Conservation (phyloP, 2,888 invertebrate genomes). For the Girardia tigrina region DNA sequence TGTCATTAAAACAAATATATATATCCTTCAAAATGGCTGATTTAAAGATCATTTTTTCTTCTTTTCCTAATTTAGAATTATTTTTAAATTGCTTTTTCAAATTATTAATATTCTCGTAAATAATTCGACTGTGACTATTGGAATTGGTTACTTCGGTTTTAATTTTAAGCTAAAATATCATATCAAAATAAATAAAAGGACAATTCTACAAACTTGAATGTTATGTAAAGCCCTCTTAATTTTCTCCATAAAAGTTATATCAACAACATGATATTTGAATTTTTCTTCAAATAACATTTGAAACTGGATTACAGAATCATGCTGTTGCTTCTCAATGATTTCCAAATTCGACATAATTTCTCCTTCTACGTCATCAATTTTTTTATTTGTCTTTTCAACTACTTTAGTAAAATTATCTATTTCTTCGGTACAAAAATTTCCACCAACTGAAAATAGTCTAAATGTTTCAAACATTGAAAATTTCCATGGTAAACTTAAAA, state of each 20-base stretch:
- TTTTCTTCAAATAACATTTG: slow-evolving; percentile 49
- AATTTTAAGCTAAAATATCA: slow-evolving; percentile 42
- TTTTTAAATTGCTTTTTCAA: slow-evolving; percentile 44
- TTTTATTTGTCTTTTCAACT: slow-evolving; percentile 46
- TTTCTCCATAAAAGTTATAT: slow-evolving; percentile 50
- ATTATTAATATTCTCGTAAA: slow-evolving; percentile 42
- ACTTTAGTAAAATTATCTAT: slow-evolving; percentile 46
- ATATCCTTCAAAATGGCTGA: slow-evolving; percentile 42
- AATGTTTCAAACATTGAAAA: too few relatives aligned
- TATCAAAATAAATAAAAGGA: neutral
- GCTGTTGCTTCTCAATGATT: slow-evolving; percentile 48
- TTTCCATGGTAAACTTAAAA: neutral
- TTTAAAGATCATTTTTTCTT: slow-evolving; percentile 46
- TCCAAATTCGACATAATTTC: slow-evolving; percentile 49
- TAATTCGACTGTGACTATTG: slow-evolving; percentile 45
- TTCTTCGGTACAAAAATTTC: slow-evolving; percentile 50
- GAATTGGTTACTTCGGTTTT: slow-evolving; percentile 48
- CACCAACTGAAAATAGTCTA: slow-evolving; percentile 50
- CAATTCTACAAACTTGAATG: slow-evolving; percentile 41
- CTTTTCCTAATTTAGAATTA: slow-evolving; percentile 45
- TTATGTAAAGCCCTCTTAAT: slow-evolving; percentile 49
- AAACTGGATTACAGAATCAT: slow-evolving; percentile 47
- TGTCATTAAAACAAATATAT: slow-evolving; percentile 42
- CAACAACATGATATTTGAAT: slow-evolving; percentile 49
- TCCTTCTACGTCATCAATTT: slow-evolving; percentile 47